A percentile compares a stretch with the other conserved stretches of the same genome.
Evolutionary conservation across 2,888 invertebrate species (phyloP).

Genomic region (Willowsia nigromaculata): DNA sequence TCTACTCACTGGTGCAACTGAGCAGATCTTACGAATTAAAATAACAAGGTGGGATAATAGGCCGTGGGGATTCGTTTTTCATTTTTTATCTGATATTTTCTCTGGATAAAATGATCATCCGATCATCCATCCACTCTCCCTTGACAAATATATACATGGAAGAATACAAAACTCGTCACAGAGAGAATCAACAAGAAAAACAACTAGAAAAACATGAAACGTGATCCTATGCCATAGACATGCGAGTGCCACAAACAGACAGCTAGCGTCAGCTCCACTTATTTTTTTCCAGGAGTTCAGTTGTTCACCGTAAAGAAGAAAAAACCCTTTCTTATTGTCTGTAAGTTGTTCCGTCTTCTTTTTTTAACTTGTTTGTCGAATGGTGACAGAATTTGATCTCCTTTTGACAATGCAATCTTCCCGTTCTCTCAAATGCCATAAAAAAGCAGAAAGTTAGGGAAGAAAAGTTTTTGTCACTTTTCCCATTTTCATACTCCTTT

Average conservation of each 20-base stretch:
- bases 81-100: neutral
- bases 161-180: neutral
- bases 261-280: neutral
- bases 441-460: slow-evolving; percentile 10
- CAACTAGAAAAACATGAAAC: slow-evolving; percentile 9
- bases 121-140: neutral
- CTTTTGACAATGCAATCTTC: slow-evolving; percentile 35
- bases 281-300: too few species aligned
- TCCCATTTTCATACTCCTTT: slow-evolving; percentile 48
- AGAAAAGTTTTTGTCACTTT: slow-evolving; percentile 39
- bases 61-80: slow-evolving; percentile 2
- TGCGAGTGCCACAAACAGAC: neutral
- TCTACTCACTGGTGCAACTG: too few species aligned
- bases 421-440: neutral
- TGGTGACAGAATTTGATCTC: slow-evolving; percentile 47
- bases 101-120: slow-evolving; percentile 30
- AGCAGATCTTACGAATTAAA: too few species aligned
- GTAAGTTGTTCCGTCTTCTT: neutral
- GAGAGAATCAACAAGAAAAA: neutral
- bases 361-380: slow-evolving; percentile 17
- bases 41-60: too few species aligned
- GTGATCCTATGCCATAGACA: too few species aligned
- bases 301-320: neutral
- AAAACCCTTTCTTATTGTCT: neutral
- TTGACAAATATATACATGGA: neutral